A percentile compares a stretch with the other conserved stretches of the same genome.
These are phyloP conservation scores for Macrotis lagotis DNA, from an alignment of 2,113 vertebrate species.

Conservation along the genomic window DNA sequence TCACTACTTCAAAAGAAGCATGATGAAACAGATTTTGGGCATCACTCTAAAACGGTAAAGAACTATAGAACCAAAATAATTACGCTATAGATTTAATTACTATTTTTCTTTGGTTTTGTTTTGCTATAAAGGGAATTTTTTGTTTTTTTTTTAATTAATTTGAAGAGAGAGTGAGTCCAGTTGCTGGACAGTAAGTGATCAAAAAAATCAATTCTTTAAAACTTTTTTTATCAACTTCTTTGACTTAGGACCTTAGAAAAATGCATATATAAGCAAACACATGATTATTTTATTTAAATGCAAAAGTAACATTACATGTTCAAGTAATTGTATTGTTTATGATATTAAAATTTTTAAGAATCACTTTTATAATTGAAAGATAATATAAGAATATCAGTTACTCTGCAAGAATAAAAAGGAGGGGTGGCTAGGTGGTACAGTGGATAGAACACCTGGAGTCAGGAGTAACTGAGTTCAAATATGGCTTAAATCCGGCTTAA, in stretches of 20 bases:
- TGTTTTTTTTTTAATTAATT: neutral
- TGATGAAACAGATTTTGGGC: neutral
- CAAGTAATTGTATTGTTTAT: neutral
- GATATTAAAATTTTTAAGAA: neutral
- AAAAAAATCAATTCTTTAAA: neutral
- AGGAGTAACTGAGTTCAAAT: no score
- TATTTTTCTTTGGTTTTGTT: neutral
- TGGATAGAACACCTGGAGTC: no score
- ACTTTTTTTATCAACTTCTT: neutral
- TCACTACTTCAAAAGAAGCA: neutral
- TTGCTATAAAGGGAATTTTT: neutral
- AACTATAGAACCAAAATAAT: neutral
- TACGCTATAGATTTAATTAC: neutral
- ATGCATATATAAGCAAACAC: neutral
- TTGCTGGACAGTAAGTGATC: neutral
- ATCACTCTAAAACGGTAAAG: neutral
- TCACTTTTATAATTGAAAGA: neutral
- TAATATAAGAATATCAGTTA: neutral
- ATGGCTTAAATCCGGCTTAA: no score
- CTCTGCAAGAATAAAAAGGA: no score
- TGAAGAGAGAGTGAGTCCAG: neutral
- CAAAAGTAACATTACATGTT: neutral
- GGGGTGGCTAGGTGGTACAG: no score
- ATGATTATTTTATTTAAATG: neutral
- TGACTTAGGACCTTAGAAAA: neutral